Percentiles rank a stretch among this genome's conserved stretches.
Conservation (phyloP, 64 coral and sea anemone genomes). For the Dendrophyllia cribrosa region DNA sequence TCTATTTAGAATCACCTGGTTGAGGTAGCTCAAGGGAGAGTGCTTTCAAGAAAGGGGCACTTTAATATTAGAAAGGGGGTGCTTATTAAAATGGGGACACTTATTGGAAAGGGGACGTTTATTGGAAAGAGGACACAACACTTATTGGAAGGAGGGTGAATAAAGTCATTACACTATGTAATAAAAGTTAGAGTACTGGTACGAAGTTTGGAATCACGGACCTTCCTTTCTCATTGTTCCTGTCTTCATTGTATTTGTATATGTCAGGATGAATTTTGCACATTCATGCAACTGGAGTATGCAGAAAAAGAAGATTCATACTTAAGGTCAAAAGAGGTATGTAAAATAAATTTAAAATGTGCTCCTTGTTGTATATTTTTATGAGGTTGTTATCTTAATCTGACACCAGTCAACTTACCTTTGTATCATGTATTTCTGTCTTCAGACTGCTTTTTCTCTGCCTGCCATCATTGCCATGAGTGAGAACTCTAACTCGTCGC, state of each 20-base stretch:
- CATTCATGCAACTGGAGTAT: constrained; percentile 99
- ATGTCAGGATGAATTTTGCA: constrained; percentile 98
- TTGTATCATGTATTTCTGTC: neutral
- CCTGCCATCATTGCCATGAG: constrained; percentile 85
- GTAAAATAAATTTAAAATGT: too few species aligned
- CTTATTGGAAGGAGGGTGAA: too few species aligned
- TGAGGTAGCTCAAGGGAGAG: too few species aligned
- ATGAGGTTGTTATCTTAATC: neutral
- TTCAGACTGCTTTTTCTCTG: constrained; percentile 88
- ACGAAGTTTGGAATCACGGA: neutral
- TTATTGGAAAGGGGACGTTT: too few species aligned
- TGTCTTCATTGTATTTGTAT: neutral
- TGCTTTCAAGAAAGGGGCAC: too few species aligned
- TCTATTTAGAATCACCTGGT: too few species aligned
- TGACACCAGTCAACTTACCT: neutral
- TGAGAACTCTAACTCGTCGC: constrained; percentile 82
- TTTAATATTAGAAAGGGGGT: too few species aligned
- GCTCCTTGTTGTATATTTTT: too few species aligned
- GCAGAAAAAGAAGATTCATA: constrained; percentile 99
- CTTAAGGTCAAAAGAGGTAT: constrained; percentile 97
- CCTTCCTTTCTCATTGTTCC: neutral
- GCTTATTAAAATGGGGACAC: too few species aligned
- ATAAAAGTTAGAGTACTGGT: too few species aligned
- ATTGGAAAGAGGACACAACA: too few species aligned
- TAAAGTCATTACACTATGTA: too few species aligned